A percentile compares a stretch with the other conserved stretches of the same genome.
Evolutionary conservation across 2,888 invertebrate genomes (phyloP).

Genomic region (Tetragonisca angustula): DNA sequence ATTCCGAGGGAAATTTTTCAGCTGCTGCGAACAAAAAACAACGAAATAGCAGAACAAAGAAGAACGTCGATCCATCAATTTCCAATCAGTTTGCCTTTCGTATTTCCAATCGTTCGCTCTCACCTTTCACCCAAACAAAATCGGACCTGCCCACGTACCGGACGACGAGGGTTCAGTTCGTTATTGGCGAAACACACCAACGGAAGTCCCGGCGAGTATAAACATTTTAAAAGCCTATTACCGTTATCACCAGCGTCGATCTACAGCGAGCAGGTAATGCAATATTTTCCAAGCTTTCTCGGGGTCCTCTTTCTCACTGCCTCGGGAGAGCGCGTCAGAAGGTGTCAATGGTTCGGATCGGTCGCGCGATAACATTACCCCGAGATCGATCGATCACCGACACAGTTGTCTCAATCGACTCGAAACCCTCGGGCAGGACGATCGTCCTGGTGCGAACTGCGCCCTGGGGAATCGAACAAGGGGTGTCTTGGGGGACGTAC

Average conservation of each 20-base stretch:
- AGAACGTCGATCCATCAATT: background rate
- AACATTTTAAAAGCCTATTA: conserved; percentile 74
- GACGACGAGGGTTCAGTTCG: conserved; percentile 16
- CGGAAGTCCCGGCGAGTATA: conserved; percentile 65
- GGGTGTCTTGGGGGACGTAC: conserved; percentile 25
- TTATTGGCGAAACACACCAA: conserved; percentile 57
- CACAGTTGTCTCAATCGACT: conserved; percentile 67
- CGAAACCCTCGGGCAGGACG: conserved; percentile 1
- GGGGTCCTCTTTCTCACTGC: background rate
- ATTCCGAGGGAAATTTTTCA: too few species aligned
- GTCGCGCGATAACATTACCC: conserved; percentile 68
- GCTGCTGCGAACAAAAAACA: background rate
- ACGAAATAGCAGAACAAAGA: background rate
- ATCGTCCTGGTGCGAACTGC: conserved; percentile 20
- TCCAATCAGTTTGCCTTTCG: background rate
- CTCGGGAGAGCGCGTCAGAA: conserved; percentile 44
- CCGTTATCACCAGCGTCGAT: conserved; percentile 61
- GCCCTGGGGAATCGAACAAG: conserved; percentile 34
- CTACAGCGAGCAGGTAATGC: conserved; percentile 70
- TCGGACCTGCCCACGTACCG: background rate
- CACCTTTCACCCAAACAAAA: conserved; percentile 13
- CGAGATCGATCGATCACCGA: conserved; percentile 70
- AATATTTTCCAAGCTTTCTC: conserved; percentile 70
- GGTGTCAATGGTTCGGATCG: conserved; percentile 71
- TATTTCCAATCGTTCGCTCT: background rate